These are phyloP conservation scores for Nemotelus pantherinus DNA, from an alignment of 2,888 invertebrate species.

Conservation along the genomic window DNA sequence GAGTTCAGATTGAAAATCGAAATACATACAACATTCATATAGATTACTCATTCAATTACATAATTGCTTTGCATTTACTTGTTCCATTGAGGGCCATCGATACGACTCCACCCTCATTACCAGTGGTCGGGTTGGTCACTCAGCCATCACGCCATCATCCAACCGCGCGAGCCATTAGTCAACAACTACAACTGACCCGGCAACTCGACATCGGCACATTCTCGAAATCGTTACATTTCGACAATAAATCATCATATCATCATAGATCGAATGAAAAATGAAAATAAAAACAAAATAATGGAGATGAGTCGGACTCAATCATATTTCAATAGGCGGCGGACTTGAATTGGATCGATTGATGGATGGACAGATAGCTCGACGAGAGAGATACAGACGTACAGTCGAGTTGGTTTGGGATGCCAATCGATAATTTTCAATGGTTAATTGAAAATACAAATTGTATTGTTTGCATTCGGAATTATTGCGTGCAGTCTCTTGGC, in stretches of 20 bases:
- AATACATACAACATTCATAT: too few species aligned
- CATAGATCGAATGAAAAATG: conserved; percentile 23
- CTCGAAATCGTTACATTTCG: conserved; percentile 3
- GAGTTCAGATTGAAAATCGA: too few species aligned
- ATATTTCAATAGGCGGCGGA: too few species aligned
- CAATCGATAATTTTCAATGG: not conserved
- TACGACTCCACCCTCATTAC: too few species aligned
- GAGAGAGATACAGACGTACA: not conserved
- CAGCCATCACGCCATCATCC: too few species aligned
- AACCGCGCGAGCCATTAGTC: too few species aligned
- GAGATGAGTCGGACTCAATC: not conserved
- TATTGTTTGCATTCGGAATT: conserved; percentile 19
- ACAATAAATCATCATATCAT: not conserved
- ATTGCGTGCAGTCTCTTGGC: not conserved
- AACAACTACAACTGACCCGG: too few species aligned
- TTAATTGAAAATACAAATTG: conserved; percentile 21
- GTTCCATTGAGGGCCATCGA: too few species aligned
- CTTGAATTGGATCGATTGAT: too few species aligned
- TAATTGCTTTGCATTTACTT: too few species aligned
- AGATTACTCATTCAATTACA: too few species aligned
- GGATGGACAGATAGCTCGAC: not conserved
- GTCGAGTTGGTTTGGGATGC: not conserved
- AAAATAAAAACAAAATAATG: not conserved
- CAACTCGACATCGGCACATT: not conserved
- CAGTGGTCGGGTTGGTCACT: too few species aligned